Percentiles rank a stretch among this genome's conserved stretches.
Evolutionary conservation across 92 coral and sea anemone genomes (phyloP).

Genomic region (Porites rus): DNA sequence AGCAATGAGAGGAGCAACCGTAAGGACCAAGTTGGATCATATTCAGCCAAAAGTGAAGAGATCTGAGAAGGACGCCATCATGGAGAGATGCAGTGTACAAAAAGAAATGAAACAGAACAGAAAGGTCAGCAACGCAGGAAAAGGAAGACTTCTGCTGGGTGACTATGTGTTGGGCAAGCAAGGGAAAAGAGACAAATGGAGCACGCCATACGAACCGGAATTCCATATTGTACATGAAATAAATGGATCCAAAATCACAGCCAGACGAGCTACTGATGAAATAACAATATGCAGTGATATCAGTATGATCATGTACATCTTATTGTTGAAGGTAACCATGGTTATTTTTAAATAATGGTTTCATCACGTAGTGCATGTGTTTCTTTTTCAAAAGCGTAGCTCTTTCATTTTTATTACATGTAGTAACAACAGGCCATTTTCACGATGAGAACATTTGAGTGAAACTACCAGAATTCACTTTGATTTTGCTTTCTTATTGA

Average conservation of each 20-base stretch:
- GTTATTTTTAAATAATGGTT: too few species aligned
- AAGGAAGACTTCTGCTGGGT: slow-evolving; percentile 60
- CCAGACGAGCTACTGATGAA: slow-evolving; percentile 58
- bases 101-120: slow-evolving; percentile 65
- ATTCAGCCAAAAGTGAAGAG: slow-evolving; percentile 35
- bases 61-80: slow-evolving; percentile 47
- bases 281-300: slow-evolving; percentile 51
- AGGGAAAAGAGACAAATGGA: slow-evolving; percentile 62
- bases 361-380: too few species aligned
- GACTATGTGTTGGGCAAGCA: slow-evolving; percentile 76
- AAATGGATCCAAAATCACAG: slow-evolving; percentile 49
- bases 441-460: too few species aligned
- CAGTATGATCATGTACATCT: too few species aligned
- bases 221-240: slow-evolving; percentile 45
- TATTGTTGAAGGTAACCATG: too few species aligned
- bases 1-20: slow-evolving; percentile 59
- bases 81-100: slow-evolving; percentile 69
- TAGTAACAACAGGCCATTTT: too few species aligned
- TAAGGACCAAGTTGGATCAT: slow-evolving; percentile 69
- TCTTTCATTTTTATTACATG: too few species aligned
- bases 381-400: too few species aligned
- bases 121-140: slow-evolving; percentile 67
- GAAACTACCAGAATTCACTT: too few species aligned
- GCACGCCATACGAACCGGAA: slow-evolving; percentile 62
- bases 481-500: too few species aligned